phyloP scores from a whole-genome alignment of 2,888 invertebrate species.

The Ochropleura leucogaster region DNA sequence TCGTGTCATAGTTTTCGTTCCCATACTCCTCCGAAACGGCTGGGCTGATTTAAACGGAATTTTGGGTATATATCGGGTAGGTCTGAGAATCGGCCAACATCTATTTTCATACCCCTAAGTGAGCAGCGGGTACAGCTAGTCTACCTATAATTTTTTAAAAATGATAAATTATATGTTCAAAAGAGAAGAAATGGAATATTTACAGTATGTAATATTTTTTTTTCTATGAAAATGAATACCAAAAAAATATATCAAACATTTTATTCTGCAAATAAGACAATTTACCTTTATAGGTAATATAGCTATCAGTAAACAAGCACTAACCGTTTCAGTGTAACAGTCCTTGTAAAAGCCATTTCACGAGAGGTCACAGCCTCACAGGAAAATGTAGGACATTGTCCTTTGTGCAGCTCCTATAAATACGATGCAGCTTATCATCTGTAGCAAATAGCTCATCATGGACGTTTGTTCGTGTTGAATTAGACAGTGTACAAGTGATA shows the following conservation, averaged over 20 bases:
- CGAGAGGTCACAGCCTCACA: constrained; percentile 46
- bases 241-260: not conserved
- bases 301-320: constrained; percentile 35
- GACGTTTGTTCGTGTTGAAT: constrained; percentile 42
- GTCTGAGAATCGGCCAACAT: too few species aligned
- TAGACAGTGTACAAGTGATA: constrained; percentile 16
- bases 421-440: constrained; percentile 49
- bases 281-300: not conserved
- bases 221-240: not conserved
- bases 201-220: too few species aligned
- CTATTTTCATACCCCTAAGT: too few species aligned
- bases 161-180: too few species aligned
- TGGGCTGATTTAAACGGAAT: too few species aligned
- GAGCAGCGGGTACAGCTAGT: too few species aligned
- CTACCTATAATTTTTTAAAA: too few species aligned
- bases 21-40: too few species aligned
- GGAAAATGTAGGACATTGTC: constrained; percentile 63
- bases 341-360: constrained; percentile 45
- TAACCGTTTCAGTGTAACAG: constrained; percentile 37
- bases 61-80: too few species aligned
- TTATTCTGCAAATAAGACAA: constrained; percentile 5
- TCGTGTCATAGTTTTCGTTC: too few species aligned
- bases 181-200: too few species aligned
- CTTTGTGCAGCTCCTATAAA: constrained; percentile 49
- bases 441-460: constrained; percentile 50